phyloP scores from a whole-genome alignment of 2,888 invertebrate species.

The Coelinius sp. region DNA sequence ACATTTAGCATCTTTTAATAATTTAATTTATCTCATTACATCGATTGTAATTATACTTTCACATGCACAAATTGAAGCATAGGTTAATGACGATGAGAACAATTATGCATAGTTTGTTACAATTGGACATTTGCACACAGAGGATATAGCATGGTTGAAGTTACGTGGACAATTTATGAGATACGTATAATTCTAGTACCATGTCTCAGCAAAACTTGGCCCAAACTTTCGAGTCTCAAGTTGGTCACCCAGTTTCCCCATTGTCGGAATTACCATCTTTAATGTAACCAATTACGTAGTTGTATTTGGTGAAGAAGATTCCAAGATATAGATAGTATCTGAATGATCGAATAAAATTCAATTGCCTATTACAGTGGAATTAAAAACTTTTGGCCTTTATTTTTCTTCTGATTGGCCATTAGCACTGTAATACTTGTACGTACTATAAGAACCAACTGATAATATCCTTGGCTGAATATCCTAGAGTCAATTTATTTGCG shows the following conservation, averaged over 20 bases:
- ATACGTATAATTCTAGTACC: constrained; percentile 21
- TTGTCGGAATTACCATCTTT: constrained; percentile 46
- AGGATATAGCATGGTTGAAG: constrained; percentile 20
- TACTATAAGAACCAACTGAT: not conserved
- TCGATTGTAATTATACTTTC: not conserved
- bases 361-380: no score
- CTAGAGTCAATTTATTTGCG: constrained; percentile 35
- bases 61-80: not conserved
- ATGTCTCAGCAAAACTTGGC: constrained; percentile 39
- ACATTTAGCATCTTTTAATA: not conserved
- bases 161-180: constrained; percentile 40
- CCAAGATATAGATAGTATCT: no score
- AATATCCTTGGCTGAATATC: constrained; percentile 20
- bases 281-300: constrained; percentile 37
- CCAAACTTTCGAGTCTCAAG: constrained; percentile 44
- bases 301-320: not conserved
- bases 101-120: constrained; percentile 36
- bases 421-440: not conserved
- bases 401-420: not conserved
- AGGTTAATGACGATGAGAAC: constrained; percentile 24
- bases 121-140: constrained; percentile 33
- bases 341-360: no score
- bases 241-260: constrained; percentile 49
- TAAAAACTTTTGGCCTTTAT: no score
- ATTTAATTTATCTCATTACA: not conserved